A percentile compares a stretch with the other conserved stretches of the same genome.
Evolutionary conservation across 2,888 invertebrate species (phyloP).

Genomic region (Synanthedon formicaeformis): DNA sequence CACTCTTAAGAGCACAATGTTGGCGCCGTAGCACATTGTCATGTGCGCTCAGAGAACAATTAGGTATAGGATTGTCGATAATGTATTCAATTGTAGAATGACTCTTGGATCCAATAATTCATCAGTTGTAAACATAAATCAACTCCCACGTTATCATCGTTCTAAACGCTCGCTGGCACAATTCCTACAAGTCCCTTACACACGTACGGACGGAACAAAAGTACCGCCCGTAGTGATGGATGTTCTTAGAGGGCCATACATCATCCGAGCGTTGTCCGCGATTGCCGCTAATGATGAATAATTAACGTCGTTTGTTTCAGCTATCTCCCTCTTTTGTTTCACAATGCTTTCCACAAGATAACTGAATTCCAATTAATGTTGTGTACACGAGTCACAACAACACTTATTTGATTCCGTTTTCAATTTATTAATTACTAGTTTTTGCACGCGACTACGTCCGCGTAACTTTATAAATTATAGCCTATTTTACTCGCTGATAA

Average conservation of each 20-base stretch:
- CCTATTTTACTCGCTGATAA: too few relatives aligned
- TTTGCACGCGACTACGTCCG: too few relatives aligned
- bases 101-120: not conserved
- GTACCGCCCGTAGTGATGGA: not conserved
- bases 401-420: not conserved
- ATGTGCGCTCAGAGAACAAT: too few relatives aligned
- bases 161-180: not conserved
- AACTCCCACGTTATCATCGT: not conserved
- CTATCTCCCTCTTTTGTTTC: conserved; percentile 26
- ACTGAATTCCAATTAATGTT: too few relatives aligned
- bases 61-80: too few relatives aligned
- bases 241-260: conserved; percentile 14
- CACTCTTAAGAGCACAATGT: too few relatives aligned
- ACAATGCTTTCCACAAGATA: not conserved
- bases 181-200: not conserved
- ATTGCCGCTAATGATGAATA: conserved; percentile 48
- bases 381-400: not conserved
- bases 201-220: not conserved
- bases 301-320: conserved; percentile 41
- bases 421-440: too few relatives aligned
- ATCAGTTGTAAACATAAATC: not conserved
- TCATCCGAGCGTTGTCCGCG: conserved; percentile 19
- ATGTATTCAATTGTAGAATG: not conserved
- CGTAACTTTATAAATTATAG: too few relatives aligned
- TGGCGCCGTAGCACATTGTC: too few relatives aligned